Base-by-base conservation (phyloP, 2,888 invertebrate genomes). In the Apodemia duryi region DNA sequence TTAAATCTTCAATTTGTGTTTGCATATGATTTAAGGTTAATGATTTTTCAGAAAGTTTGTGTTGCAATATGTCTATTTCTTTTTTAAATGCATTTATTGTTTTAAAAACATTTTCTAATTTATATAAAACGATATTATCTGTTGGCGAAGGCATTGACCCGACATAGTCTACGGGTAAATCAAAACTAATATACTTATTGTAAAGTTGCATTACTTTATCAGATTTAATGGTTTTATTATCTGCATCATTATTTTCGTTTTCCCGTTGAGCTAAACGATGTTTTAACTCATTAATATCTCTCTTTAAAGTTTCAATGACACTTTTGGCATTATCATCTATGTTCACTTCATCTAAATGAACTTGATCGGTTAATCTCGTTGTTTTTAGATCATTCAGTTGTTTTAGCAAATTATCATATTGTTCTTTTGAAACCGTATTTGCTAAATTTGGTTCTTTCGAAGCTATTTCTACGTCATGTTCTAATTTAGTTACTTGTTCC, bases 1-100 rank as follows among this genome's bases (percentile, higher is more conserved):
- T 86, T 28, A 92, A 75, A 70, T 93, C 94, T 70, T 94, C 93
- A 71, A 94, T 93, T 79, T 93, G 93, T 51, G 91, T 84, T 70
- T 93, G 85, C 52, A 92, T 77, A 74, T 93, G 92, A 66, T 86
- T 92, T 1, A 88, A 74, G 66, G 93, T 94, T 32, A 92, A 85
- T 43, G 92, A 91, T 73, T 93, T 89, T 73, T 94, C 93, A 0
- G 93, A 88, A n/a, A 94, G 69, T 79, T 92, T 92, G 65, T 92
- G 92, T 74, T 94, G 93, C 62, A 94, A 80, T 4, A 77, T 73
- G 69, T 94, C 94, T n/a, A 93, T 88, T 74, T 94, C 93, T 75
- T 88, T 92, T 80, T 94, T 93, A 68, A 93, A 93, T 21, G 94
- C 93, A 68, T 91, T 85, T 0, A 95, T 76, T 28, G 93, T 84